A percentile compares a stretch with the other conserved stretches of the same genome.
Conservation (phyloP, 1,140 invertebrate genomes). For the Ceratoteleas bidentatus region DNA sequence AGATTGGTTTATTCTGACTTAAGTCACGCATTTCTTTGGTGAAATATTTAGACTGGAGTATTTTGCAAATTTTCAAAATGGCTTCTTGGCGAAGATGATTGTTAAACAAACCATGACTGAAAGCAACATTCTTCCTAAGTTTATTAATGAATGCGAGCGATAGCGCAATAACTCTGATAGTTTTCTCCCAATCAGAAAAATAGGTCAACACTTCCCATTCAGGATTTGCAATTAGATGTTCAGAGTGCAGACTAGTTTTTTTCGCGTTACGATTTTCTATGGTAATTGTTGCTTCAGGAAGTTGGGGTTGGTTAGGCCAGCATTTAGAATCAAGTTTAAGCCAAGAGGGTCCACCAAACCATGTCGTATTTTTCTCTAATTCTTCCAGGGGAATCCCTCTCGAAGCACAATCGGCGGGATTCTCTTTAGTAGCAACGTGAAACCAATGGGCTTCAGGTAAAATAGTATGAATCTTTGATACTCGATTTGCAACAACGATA, state of each 20-base stretch:
- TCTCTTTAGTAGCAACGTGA: not conserved
- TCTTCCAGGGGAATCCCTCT: not conserved
- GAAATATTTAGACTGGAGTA: slow-evolving; percentile 10
- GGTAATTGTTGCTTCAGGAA: not conserved
- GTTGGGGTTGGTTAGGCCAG: not conserved
- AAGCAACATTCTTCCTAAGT: not conserved
- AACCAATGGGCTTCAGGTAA: not conserved
- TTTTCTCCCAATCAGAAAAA: no score
- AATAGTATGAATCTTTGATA: slow-evolving; percentile 27
- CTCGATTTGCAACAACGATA: slow-evolving; percentile 69
- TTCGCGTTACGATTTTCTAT: no score
- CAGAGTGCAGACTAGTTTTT: no score
- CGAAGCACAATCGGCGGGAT: not conserved
- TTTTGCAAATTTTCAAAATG: not conserved
- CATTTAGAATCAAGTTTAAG: not conserved
- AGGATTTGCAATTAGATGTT: not conserved
- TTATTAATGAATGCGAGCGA: not conserved
- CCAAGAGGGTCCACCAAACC: not conserved
- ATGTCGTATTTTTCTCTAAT: not conserved
- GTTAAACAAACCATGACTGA: not conserved
- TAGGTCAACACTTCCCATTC: no score
- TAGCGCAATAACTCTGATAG: no score
- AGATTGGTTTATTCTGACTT: not conserved
- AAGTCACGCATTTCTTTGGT: not conserved
- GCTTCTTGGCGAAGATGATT: no score